Percentiles rank a stretch among this genome's conserved stretches.
phyloP scores from a whole-genome alignment of 2,797 vertebrate species.

The Poliocrania exsul region DNA sequence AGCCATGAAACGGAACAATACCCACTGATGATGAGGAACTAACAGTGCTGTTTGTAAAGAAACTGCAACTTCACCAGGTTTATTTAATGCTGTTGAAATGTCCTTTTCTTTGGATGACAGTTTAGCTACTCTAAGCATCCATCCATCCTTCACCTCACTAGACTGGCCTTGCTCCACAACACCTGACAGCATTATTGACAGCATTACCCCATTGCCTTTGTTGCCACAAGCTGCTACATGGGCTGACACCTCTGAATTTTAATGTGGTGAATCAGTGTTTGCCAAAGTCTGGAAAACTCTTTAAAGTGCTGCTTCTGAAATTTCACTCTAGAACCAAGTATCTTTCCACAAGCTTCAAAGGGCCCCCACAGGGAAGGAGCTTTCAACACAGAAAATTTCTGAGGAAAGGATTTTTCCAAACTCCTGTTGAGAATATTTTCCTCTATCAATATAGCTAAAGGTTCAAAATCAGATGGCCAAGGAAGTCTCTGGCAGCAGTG shows the following conservation, averaged over 20 bases:
- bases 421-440: background rate
- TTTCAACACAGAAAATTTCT: background rate
- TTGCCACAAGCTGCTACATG: background rate
- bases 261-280: background rate
- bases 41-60: background rate
- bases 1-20: background rate
- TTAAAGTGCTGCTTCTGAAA: background rate
- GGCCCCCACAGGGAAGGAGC: background rate
- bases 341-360: background rate
- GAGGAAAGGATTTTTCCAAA: background rate
- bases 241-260: background rate
- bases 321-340: background rate
- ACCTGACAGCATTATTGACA: fast-evolving
- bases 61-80: background rate
- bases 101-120: background rate
- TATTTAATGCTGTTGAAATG: background rate
- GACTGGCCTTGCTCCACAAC: background rate
- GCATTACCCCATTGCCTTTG: fast-evolving
- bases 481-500: background rate
- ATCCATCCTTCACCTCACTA: background rate
- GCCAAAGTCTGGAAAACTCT: background rate
- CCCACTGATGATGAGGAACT: background rate
- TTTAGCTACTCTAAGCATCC: background rate
- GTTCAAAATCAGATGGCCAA: background rate
- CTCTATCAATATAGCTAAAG: background rate